Percentiles rank a stretch among this genome's conserved stretches.
Conservation (phyloP, 2,113 vertebrate species). For the Cariama cristata region DNA sequence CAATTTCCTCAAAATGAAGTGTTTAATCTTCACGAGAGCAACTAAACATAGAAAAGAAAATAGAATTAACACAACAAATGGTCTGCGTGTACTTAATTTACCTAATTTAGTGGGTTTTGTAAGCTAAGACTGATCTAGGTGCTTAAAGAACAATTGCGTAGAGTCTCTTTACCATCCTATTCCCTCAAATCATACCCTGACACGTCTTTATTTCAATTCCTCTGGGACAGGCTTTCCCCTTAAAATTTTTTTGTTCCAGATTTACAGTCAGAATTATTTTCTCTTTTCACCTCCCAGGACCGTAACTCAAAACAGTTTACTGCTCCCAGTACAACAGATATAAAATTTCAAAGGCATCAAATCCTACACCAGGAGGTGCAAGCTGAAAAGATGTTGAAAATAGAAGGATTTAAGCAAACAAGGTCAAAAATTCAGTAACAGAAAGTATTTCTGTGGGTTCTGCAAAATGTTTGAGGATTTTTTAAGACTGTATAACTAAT, state of each 20-base stretch:
- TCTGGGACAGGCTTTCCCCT: background rate
- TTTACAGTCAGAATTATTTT: background rate
- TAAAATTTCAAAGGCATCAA: background rate
- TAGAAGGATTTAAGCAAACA: background rate
- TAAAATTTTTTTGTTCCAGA: background rate
- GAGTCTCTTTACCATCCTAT: background rate
- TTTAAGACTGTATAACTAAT: background rate
- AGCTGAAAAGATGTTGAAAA: background rate
- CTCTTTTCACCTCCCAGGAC: background rate
- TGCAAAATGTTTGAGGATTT: background rate
- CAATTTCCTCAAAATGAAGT: background rate
- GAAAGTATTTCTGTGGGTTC: background rate
- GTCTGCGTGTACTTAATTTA: background rate
- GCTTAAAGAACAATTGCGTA: background rate
- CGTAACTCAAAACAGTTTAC: background rate
- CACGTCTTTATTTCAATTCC: background rate
- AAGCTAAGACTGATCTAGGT: background rate
- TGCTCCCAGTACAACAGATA: background rate
- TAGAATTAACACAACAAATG: background rate
- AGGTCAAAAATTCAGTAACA: background rate
- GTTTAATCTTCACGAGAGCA: background rate
- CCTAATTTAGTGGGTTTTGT: background rate
- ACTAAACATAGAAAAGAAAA: background rate
- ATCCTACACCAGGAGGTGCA: background rate
- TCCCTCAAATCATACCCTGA: background rate